Evolutionary conservation across 2,888 invertebrate genomes (phyloP).

Genomic region (Drosophila subsilvestris): DNA sequence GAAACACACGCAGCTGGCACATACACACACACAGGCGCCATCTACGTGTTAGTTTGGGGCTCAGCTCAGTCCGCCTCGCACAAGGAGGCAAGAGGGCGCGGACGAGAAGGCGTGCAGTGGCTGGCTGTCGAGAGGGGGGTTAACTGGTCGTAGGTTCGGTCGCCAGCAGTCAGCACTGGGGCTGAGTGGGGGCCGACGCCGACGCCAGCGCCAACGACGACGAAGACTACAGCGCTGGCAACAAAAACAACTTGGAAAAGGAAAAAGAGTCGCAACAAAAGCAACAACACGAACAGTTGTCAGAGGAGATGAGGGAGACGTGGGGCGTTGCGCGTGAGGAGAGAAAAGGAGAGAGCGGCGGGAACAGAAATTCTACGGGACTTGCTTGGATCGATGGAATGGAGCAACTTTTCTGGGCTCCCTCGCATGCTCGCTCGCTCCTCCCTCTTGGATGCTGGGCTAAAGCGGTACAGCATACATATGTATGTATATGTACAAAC

Average conservation of each 20-base stretch:
- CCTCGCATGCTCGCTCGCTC: background rate
- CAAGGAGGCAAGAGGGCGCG: constrained; percentile 38
- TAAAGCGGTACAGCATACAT: constrained; percentile 26
- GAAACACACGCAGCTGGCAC: constrained; percentile 26
- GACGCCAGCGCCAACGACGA: constrained; percentile 1
- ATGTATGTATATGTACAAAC: constrained; percentile 9
- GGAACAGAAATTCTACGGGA: constrained; percentile 1
- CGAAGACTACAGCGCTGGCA: constrained; percentile 20
- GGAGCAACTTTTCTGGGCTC: constrained; percentile 24
- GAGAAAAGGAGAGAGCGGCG: constrained; percentile 5
- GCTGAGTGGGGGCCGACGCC: constrained; percentile 2
- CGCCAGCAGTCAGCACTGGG: constrained; percentile 10
- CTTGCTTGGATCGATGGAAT: constrained; percentile 32
- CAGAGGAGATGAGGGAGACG: constrained; percentile 37
- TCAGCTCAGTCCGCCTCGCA: constrained; percentile 18
- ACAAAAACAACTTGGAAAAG: constrained; percentile 63
- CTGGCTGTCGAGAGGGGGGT: constrained; percentile 40
- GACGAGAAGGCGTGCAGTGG: constrained; percentile 46
- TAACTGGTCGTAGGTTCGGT: constrained; percentile 76
- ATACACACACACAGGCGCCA: constrained; percentile 30
- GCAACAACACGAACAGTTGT: constrained; percentile 22
- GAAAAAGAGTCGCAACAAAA: constrained; percentile 61
- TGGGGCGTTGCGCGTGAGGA: background rate
- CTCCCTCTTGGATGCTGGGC: background rate
- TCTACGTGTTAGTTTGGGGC: constrained; percentile 67